A percentile compares a stretch with the other conserved stretches of the same genome.
phyloP scores from a whole-genome alignment of 2,113 vertebrate species.

The Stictonetta naevosa region DNA sequence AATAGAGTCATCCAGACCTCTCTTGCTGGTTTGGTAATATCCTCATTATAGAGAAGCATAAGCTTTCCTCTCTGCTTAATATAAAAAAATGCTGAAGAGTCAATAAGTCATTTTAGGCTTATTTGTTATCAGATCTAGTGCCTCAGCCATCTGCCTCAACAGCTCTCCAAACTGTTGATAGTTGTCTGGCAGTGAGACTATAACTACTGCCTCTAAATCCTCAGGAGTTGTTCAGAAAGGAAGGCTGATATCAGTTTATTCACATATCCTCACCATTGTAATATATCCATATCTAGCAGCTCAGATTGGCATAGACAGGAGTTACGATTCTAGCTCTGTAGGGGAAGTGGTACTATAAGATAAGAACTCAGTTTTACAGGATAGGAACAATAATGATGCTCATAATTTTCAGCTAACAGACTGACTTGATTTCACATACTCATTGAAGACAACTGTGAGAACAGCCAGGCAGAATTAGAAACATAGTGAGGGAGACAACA shows the following conservation, averaged over 20 bases:
- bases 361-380: background rate
- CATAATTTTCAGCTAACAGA: constrained; percentile 1
- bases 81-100: background rate
- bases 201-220: background rate
- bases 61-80: background rate
- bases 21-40: background rate
- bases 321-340: background rate
- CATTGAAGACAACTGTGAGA: background rate
- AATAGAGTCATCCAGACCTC: background rate
- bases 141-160: constrained; percentile 41
- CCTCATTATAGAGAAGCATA: background rate
- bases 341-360: background rate
- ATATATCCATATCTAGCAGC: background rate
- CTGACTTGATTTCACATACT: background rate
- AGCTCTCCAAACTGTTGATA: constrained; percentile 35
- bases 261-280: background rate
- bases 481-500: background rate
- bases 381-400: background rate
- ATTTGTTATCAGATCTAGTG: constrained; percentile 31
- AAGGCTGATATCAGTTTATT: constrained; percentile 2
- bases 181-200: constrained; percentile 17
- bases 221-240: background rate
- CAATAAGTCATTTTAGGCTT: constrained; percentile 19
- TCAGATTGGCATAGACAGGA: background rate
- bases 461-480: background rate